A percentile compares a stretch with the other conserved stretches of the same genome.
Conservation (phyloP, 2,888 invertebrate genomes). For the Standfussiana lucernea region DNA sequence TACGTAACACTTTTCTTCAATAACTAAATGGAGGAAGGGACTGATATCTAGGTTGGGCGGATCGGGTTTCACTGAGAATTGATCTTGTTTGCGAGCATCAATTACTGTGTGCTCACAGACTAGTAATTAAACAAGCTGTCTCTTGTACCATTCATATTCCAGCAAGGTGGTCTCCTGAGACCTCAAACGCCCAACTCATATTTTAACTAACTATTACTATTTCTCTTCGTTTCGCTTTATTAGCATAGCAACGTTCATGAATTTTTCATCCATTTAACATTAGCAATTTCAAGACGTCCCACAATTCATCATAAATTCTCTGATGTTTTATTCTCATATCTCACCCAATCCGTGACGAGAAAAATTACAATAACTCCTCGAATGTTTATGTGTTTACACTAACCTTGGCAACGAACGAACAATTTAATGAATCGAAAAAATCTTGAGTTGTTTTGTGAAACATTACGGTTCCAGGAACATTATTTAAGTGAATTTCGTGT, state of each 20-base stretch:
- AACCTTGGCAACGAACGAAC: slow-evolving; percentile 71
- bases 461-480: slow-evolving; percentile 69
- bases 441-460: slow-evolving; percentile 64
- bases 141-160: slow-evolving; percentile 60
- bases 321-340: slow-evolving; percentile 54
- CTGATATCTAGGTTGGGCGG: slow-evolving; percentile 54
- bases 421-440: slow-evolving; percentile 70
- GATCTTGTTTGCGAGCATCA: slow-evolving; percentile 66
- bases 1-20: slow-evolving; percentile 37
- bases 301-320: slow-evolving; percentile 50
- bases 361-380: slow-evolving; percentile 55
- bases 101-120: slow-evolving; percentile 54
- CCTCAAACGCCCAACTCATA: slow-evolving; percentile 51
- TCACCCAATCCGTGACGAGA: slow-evolving; percentile 41
- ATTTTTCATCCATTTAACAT: slow-evolving; percentile 49
- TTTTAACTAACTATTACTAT: slow-evolving; percentile 45
- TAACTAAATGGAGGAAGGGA: slow-evolving; percentile 50
- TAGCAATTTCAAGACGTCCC: slow-evolving; percentile 40
- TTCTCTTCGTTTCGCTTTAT: slow-evolving; percentile 46
- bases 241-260: slow-evolving; percentile 37
- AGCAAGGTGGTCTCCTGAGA: slow-evolving; percentile 58
- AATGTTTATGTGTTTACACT: slow-evolving; percentile 57
- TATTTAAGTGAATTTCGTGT: slow-evolving; percentile 79
- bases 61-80: slow-evolving; percentile 65
- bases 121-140: slow-evolving; percentile 64